Evolutionary conservation across 2,797 vertebrate genomes (phyloP), one percentile per base, ranked within the genome.

Genomic region (Sebastes nivosus): DNA sequence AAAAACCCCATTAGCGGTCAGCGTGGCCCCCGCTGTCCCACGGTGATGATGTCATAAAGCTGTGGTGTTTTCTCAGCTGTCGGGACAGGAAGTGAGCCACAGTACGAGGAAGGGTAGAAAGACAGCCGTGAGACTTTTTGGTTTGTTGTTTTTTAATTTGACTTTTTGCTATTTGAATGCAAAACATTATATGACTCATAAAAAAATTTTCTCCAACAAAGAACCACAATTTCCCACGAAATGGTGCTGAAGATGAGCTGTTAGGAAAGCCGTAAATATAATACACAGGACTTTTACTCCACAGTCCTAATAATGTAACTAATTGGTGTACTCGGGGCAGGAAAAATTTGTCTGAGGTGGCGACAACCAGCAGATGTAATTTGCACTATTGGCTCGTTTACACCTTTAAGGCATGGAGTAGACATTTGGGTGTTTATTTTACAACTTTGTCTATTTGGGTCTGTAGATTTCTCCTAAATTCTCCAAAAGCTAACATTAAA

Each of bases 1-100:
- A 91, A 92, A 93, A 86, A 54, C 9, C 82, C 58, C 70, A 75
- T 87, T 88, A 88, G 77, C 2, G 10, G 54, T 50, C 67, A 70
- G 57, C 1, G 6, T 42, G 20, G 67, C 38, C n/a, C 16, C 18
- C 1, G 8, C 72, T 59, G 74, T 90, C 89, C 80, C 88, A 90
- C 66, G 74, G 70, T 71, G 84, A 90, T 89, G 87, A 90, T 74
- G 87, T 88, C 85, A 93, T 84, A 85, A 90, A 85, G 36, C 0
- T 1, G 25, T 2, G 8, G 74, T 50, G 79, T 86, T 91, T 86
- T 77, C 65, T 86, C 84, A 88, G 87, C 82, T 88, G 87, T 65
- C 0, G 0, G 27, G n/a, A 61, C 54, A 20, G 67, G 46, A 55
- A 52, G 60, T 10, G 46, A 59, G 65, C 10, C 1, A 13, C 55